These are phyloP conservation scores for Drosophila kurseongensis DNA, from an alignment of 1,140 invertebrate species.

Conservation along the genomic window DNA sequence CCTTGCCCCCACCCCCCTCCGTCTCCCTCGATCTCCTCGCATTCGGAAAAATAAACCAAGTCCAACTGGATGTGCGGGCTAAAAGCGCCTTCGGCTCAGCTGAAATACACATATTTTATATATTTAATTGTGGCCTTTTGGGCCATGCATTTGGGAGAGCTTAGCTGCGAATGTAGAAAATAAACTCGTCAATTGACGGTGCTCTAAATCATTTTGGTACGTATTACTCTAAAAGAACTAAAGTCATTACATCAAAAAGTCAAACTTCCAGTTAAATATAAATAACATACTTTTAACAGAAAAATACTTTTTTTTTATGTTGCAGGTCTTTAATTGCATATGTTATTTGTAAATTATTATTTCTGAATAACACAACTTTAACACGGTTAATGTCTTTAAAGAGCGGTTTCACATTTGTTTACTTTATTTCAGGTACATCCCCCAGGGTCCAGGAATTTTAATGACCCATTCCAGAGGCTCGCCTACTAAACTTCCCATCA, in stretches of 20 bases:
- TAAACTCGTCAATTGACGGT: neutral
- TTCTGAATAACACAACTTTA: too few relatives aligned
- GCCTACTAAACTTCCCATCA: slow-evolving; percentile 15
- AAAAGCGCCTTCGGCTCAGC: neutral
- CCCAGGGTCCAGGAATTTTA: neutral
- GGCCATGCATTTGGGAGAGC: neutral
- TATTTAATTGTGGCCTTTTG: slow-evolving; percentile 30
- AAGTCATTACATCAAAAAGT: too few relatives aligned
- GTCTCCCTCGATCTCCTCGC: neutral
- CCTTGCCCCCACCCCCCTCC: slow-evolving; percentile 8
- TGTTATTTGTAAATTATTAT: too few relatives aligned
- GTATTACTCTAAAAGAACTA: too few relatives aligned
- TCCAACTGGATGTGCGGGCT: neutral
- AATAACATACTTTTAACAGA: too few relatives aligned
- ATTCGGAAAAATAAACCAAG: slow-evolving; percentile 4
- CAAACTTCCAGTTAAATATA: too few relatives aligned
- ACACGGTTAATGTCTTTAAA: neutral
- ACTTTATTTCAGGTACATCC: neutral
- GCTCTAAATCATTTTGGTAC: too few relatives aligned
- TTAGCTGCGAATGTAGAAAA: neutral
- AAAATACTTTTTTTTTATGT: too few relatives aligned
- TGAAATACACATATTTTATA: slow-evolving; percentile 16
- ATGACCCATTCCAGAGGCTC: neutral
- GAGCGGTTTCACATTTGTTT: neutral
- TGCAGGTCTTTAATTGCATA: too few relatives aligned